Conservation (phyloP, 2,888 invertebrate genomes). For the Entomobrya proxima region DNA sequence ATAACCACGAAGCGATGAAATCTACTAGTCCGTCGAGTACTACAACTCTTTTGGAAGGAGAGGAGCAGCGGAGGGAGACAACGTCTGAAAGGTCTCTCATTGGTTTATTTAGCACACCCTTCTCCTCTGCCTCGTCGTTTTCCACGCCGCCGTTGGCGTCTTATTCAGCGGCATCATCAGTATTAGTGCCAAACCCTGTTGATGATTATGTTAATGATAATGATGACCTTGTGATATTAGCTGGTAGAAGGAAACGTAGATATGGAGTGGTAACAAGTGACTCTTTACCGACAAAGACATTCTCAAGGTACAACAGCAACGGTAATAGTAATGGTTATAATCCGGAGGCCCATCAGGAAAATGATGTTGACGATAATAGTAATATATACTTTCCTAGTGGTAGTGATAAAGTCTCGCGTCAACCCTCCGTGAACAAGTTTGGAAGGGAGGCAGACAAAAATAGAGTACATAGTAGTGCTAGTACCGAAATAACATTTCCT, state of each 20-base stretch:
- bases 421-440: slow-evolving; percentile 12
- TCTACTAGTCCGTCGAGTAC: slow-evolving; percentile 22
- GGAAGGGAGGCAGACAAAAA: neutral
- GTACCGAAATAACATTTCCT: too few species aligned
- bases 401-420: slow-evolving; percentile 14
- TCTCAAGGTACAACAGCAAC: slow-evolving; percentile 43
- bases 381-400: neutral
- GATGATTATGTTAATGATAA: slow-evolving; percentile 61
- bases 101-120: slow-evolving; percentile 26
- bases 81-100: neutral
- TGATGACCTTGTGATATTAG: slow-evolving; percentile 67
- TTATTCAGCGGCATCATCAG: slow-evolving; percentile 44
- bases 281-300: slow-evolving; percentile 40
- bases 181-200: slow-evolving; percentile 63
- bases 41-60: slow-evolving; percentile 5
- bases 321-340: neutral
- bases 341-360: slow-evolving; percentile 5
- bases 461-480: neutral
- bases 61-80: neutral
- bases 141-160: neutral
- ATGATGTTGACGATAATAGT: slow-evolving; percentile 28
- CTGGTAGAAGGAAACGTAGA: slow-evolving; percentile 52
- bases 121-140: slow-evolving; percentile 16
- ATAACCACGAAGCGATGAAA: slow-evolving; percentile 10
- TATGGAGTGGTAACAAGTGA: slow-evolving; percentile 47